A percentile compares a stretch with the other conserved stretches of the same genome.
phyloP scores from a whole-genome alignment of 2,888 invertebrate species.

The Vanessa cardui region DNA sequence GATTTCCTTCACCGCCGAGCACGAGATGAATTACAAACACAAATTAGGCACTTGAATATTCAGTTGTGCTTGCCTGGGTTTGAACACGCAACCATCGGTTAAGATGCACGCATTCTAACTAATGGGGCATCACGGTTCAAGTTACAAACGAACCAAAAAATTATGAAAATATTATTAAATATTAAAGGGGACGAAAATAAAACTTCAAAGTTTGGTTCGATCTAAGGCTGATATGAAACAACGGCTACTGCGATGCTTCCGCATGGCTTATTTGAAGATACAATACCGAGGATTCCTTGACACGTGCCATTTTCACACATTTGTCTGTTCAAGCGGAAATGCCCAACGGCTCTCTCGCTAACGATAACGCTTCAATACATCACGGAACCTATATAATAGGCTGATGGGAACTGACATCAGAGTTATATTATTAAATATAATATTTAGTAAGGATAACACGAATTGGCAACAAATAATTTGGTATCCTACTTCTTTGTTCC shows the following conservation, averaged over 20 bases:
- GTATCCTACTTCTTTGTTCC: too few species aligned
- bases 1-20: too few species aligned
- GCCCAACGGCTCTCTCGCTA: conserved; percentile 22
- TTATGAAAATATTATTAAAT: background rate
- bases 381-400: conserved; percentile 4
- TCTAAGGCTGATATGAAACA: conserved; percentile 14
- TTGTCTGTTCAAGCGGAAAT: conserved; percentile 20
- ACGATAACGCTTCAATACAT: conserved; percentile 24
- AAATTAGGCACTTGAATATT: too few species aligned
- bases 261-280: conserved; percentile 14
- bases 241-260: conserved; percentile 17
- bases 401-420: background rate
- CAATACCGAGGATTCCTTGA: conserved; percentile 19
- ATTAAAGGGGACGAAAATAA: background rate
- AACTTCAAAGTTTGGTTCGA: conserved; percentile 18
- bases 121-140: too few species aligned
- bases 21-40: too few species aligned
- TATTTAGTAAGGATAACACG: background rate
- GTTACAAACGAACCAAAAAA: background rate
- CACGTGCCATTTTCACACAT: conserved; percentile 35
- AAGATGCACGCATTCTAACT: too few species aligned
- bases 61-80: too few species aligned
- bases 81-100: too few species aligned
- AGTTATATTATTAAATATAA: background rate
- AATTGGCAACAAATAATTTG: too few species aligned